Evolutionary conservation across 2,888 invertebrate genomes (phyloP).

Genomic region (Cantharis rufa): DNA sequence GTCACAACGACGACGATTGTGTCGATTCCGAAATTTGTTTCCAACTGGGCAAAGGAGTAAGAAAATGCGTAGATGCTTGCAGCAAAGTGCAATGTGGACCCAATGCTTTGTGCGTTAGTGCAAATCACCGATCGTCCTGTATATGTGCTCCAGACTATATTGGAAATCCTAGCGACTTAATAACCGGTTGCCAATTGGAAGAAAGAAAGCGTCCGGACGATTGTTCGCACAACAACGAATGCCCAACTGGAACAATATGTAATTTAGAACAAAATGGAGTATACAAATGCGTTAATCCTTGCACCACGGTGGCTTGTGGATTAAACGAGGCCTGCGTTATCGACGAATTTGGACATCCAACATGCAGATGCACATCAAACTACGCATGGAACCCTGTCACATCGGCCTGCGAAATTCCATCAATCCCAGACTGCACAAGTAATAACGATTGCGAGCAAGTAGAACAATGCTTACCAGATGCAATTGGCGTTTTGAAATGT

Average conservation of each 20-base stretch:
- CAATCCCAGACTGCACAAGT: slow-evolving; percentile 77
- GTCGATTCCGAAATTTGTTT: slow-evolving; percentile 85
- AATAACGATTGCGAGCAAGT: slow-evolving; percentile 72
- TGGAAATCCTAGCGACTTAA: slow-evolving; percentile 82
- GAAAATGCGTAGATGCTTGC: slow-evolving; percentile 87
- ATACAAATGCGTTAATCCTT: slow-evolving; percentile 76
- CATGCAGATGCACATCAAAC: slow-evolving; percentile 78
- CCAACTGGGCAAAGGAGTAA: slow-evolving; percentile 74
- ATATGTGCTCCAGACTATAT: slow-evolving; percentile 81
- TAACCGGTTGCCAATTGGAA: slow-evolving; percentile 76
- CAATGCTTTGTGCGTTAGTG: slow-evolving; percentile 83
- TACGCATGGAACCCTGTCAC: slow-evolving; percentile 83
- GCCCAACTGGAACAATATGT: slow-evolving; percentile 73
- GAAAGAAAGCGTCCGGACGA: slow-evolving; percentile 63
- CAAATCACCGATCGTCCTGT: slow-evolving; percentile 84
- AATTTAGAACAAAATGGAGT: slow-evolving; percentile 65
- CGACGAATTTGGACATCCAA: slow-evolving; percentile 68
- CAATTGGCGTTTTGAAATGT: slow-evolving; percentile 84
- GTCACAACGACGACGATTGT: slow-evolving; percentile 81
- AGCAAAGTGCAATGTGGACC: slow-evolving; percentile 88
- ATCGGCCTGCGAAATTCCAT: slow-evolving; percentile 83
- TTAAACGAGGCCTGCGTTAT: slow-evolving; percentile 80
- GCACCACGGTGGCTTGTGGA: slow-evolving; percentile 80
- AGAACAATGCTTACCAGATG: slow-evolving; percentile 80
- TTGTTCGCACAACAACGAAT: slow-evolving; percentile 73